Evolutionary conservation across 2,888 invertebrate species (phyloP).

Genomic region (Phanerotoma sp.): DNA sequence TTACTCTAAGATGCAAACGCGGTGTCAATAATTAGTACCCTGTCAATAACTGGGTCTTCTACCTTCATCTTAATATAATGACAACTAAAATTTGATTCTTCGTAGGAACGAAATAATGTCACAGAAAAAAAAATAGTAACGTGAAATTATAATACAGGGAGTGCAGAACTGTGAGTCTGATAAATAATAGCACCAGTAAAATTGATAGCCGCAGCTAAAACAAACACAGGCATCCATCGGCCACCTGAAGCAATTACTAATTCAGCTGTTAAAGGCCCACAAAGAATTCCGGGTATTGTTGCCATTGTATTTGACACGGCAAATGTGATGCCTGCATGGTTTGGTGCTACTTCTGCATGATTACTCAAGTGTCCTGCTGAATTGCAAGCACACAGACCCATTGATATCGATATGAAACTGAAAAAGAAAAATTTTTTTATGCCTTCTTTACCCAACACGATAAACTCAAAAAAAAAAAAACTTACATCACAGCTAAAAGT

Average conservation of each 20-base stretch:
- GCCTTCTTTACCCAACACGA: not conserved
- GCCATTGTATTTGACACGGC: constrained; percentile 76
- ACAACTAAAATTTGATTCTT: no score
- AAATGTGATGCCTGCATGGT: constrained; percentile 75
- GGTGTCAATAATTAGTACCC: no score
- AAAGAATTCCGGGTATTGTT: constrained; percentile 73
- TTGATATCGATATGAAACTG: constrained; percentile 71
- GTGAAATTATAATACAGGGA: constrained; percentile 62
- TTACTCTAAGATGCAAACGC: no score
- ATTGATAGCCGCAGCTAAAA: constrained; percentile 71
- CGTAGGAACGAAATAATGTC: no score
- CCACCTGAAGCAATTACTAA: constrained; percentile 70
- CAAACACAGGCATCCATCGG: constrained; percentile 74
- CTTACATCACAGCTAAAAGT: constrained; percentile 68
- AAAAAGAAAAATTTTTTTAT: constrained; percentile 30
- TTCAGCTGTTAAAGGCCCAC: constrained; percentile 76
- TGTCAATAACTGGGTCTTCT: no score
- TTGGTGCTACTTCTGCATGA: constrained; percentile 76
- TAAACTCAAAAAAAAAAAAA: constrained; percentile 29
- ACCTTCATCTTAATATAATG: no score
- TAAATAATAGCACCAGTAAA: constrained; percentile 73
- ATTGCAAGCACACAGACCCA: constrained; percentile 75
- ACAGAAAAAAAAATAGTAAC: not conserved
- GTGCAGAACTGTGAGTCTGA: constrained; percentile 71
- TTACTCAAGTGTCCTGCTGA: constrained; percentile 76